Evolutionary conservation across 2,888 invertebrate species (phyloP).

Genomic region (Orchesellides sinensis): DNA sequence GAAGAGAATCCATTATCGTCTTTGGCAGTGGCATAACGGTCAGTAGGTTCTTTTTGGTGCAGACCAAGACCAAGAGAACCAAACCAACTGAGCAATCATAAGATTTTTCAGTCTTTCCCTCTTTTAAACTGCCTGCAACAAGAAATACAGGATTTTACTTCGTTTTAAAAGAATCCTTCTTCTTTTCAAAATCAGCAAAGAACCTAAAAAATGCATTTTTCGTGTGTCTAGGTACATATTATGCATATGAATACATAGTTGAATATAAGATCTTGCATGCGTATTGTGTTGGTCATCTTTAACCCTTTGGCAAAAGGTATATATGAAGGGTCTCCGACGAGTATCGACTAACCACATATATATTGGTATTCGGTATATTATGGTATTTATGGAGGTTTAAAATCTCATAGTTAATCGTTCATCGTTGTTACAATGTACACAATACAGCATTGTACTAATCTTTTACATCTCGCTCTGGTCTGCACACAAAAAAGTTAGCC

Average conservation of each 20-base stretch:
- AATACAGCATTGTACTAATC: too few species aligned
- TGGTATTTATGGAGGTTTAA: too few species aligned
- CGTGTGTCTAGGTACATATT: background rate
- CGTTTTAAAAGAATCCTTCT: constrained; percentile 30
- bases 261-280: too few species aligned
- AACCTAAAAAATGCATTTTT: constrained; percentile 1
- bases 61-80: background rate
- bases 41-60: constrained; percentile 44
- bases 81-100: background rate
- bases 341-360: background rate
- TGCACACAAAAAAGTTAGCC: constrained; percentile 24
- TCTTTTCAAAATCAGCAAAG: constrained; percentile 45
- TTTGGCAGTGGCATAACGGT: constrained; percentile 31
- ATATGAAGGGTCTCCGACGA: background rate
- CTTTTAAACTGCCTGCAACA: constrained; percentile 35
- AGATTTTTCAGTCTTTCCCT: background rate
- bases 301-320: constrained; percentile 7
- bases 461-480: background rate
- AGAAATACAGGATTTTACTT: constrained; percentile 56
- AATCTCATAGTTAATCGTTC: too few species aligned
- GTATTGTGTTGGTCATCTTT: too few species aligned
- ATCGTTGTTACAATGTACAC: too few species aligned
- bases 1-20: background rate
- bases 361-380: background rate
- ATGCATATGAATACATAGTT: background rate